A percentile compares a stretch with the other conserved stretches of the same genome.
phyloP scores from a whole-genome alignment of 2,797 vertebrate genomes.

The Rhyacichthys aspro region DNA sequence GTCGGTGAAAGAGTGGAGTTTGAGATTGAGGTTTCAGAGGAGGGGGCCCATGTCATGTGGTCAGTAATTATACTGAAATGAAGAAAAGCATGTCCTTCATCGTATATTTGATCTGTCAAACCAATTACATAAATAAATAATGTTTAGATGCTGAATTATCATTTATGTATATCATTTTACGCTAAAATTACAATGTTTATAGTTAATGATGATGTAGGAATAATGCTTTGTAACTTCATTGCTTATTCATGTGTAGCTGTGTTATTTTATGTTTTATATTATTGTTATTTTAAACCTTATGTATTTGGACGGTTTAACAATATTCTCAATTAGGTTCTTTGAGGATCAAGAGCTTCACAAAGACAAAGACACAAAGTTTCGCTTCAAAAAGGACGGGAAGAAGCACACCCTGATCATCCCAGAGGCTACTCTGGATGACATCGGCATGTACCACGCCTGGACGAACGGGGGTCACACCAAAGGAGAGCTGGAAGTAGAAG shows the following conservation, averaged over 20 bases:
- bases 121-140: no score
- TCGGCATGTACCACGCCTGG: conserved; percentile 86
- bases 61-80: conserved; percentile 58
- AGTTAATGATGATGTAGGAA: no score
- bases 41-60: conserved; percentile 92
- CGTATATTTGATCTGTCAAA: no score
- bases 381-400: conserved; percentile 90
- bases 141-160: not conserved
- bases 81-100: not conserved
- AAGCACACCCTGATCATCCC: conserved; percentile 87
- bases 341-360: conserved; percentile 86
- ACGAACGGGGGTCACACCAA: conserved; percentile 93
- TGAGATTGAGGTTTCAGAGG: conserved; percentile 90
- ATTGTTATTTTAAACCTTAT: conserved; percentile 24
- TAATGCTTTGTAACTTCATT: not conserved
- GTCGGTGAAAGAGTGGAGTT: conserved; percentile 92
- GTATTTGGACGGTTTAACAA: not conserved
- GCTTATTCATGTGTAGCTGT: not conserved
- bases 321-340: conserved; percentile 80
- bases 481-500: conserved; percentile 92
- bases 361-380: conserved; percentile 81
- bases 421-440: conserved; percentile 84
- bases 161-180: no score
- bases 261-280: not conserved
- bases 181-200: no score